Percentiles rank a stretch among this genome's conserved stretches.
phyloP scores from a whole-genome alignment of 2,888 invertebrate species.

The Macrosiphum euphorbiae region DNA sequence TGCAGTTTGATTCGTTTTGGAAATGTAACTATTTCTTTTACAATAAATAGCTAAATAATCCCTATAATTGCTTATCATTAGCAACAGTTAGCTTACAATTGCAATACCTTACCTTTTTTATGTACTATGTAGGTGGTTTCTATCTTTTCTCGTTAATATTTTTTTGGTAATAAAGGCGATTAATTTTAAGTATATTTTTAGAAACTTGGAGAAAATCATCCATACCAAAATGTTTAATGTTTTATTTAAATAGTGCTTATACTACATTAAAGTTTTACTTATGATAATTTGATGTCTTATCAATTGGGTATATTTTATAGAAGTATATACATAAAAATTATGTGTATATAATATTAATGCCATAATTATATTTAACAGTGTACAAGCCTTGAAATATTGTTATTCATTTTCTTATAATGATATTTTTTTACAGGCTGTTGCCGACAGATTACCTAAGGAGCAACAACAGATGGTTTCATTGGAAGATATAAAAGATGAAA shows the following conservation, averaged over 20 bases:
- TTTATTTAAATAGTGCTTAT: background rate
- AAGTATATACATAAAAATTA: background rate
- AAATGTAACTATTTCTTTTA: background rate
- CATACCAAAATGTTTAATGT: background rate
- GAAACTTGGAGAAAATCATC: background rate
- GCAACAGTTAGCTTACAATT: background rate
- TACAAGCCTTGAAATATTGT: background rate
- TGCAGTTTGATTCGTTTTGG: background rate
- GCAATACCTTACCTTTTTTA: background rate
- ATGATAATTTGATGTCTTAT: background rate
- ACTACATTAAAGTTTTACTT: background rate
- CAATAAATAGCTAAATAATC: background rate
- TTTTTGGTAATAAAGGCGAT: background rate
- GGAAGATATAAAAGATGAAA: constrained; percentile 96
- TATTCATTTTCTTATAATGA: background rate
- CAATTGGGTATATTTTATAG: background rate
- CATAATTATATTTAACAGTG: background rate
- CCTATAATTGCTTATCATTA: background rate
- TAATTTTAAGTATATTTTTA: background rate
- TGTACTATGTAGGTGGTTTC: background rate
- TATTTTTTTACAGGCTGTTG: constrained; percentile 79
- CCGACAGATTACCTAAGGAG: constrained; percentile 81
- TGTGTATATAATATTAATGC: background rate
- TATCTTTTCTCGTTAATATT: background rate
- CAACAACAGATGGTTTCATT: constrained; percentile 79